phyloP scores from a whole-genome alignment of 2,888 invertebrate genomes.

The Lasioglossum zephyrum region DNA sequence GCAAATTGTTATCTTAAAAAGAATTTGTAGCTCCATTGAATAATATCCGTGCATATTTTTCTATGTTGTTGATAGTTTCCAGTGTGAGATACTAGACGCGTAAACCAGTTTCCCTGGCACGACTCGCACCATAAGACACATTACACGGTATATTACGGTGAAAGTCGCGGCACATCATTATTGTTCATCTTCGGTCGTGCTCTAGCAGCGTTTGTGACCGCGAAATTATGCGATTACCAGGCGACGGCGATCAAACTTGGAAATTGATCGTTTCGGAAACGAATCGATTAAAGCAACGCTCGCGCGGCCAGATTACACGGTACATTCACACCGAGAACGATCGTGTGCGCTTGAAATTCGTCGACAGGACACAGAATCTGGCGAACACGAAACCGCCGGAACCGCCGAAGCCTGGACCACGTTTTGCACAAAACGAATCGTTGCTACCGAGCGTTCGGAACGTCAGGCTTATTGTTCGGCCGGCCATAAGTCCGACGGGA shows the following conservation, averaged over 20 bases:
- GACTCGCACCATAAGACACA: neutral
- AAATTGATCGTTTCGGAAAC: neutral
- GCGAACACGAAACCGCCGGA: slow-evolving; percentile 23
- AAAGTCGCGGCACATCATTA: neutral
- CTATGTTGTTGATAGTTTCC: no score
- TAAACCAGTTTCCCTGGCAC: neutral
- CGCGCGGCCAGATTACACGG: neutral
- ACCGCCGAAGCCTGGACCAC: neutral
- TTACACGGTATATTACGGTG: neutral
- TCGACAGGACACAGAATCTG: slow-evolving; percentile 3
- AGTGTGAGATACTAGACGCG: neutral
- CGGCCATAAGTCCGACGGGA: slow-evolving; percentile 51
- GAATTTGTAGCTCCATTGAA: no score
- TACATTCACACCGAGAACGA: neutral
- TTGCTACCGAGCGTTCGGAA: slow-evolving; percentile 24
- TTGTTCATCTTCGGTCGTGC: neutral
- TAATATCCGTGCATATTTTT: no score
- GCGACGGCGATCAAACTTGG: neutral
- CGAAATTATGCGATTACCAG: neutral
- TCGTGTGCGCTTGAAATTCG: neutral
- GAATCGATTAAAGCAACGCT: neutral
- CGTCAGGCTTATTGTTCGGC: slow-evolving; percentile 52
- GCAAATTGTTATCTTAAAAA: no score
- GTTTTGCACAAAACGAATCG: slow-evolving; percentile 53
- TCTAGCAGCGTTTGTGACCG: neutral